Evolutionary conservation across 2,888 invertebrate genomes (phyloP).

Genomic region (Polyommatus iphigenia): DNA sequence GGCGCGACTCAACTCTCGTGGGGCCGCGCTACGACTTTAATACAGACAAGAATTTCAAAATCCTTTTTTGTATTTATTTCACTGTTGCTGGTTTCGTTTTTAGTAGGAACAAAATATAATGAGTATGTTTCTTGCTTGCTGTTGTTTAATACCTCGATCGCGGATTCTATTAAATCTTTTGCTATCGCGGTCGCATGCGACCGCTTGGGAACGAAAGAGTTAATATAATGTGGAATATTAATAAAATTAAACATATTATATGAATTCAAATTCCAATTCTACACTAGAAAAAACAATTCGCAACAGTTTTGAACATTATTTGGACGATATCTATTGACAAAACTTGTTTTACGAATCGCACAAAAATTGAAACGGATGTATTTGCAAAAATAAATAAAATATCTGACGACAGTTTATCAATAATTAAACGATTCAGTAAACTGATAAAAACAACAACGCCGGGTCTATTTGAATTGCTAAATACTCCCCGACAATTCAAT

Average conservation of each 20-base stretch:
- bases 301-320: background rate
- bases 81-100: background rate
- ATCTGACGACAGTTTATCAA: constrained; percentile 9
- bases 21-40: constrained; percentile 20
- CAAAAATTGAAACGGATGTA: background rate
- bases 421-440: constrained; percentile 13
- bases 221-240: too few species aligned
- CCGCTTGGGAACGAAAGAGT: too few species aligned
- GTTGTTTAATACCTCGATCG: too few species aligned
- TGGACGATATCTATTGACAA: background rate
- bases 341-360: background rate
- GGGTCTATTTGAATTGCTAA: constrained; percentile 13
- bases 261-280: background rate
- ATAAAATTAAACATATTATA: too few species aligned
- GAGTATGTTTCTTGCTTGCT: too few species aligned
- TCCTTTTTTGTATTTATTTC: background rate
- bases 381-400: constrained; percentile 7
- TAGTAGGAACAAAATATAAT: too few species aligned
- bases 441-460: constrained; percentile 19
- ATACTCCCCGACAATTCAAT: constrained; percentile 12
- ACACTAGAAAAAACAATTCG: background rate
- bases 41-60: constrained; percentile 19
- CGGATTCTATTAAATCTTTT: too few species aligned
- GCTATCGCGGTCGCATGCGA: too few species aligned
- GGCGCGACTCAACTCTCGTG: background rate